Conservation (phyloP, 2,113 vertebrate genomes). For the Neoarius graeffei region DNA sequence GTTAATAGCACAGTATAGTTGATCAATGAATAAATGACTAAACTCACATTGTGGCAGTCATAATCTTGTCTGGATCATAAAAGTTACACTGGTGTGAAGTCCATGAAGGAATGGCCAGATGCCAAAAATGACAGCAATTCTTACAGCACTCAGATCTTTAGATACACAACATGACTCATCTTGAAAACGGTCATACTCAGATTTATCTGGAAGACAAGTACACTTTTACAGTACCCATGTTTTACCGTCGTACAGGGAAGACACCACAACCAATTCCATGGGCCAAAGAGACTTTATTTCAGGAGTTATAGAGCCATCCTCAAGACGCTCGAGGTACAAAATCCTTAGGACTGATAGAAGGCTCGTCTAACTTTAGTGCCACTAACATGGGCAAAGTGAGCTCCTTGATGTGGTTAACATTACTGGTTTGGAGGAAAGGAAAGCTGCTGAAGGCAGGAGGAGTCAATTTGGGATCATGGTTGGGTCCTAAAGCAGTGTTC, state of each 20-base stretch:
- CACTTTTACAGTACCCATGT: not conserved
- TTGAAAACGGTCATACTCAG: not conserved
- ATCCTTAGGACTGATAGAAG: slow-evolving; percentile 72
- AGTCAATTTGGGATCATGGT: slow-evolving; percentile 39
- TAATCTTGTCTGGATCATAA: not conserved
- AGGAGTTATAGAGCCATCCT: slow-evolving; percentile 63
- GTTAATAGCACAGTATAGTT: not conserved
- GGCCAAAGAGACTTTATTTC: slow-evolving; percentile 66
- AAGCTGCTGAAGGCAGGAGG: slow-evolving; percentile 43
- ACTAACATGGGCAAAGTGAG: slow-evolving; percentile 57
- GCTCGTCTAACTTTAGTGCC: slow-evolving; percentile 70
- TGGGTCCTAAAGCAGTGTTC: slow-evolving; percentile 60
- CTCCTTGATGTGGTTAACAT: slow-evolving; percentile 59
- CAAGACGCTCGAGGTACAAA: slow-evolving; percentile 60
- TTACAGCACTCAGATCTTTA: not conserved
- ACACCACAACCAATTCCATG: slow-evolving; percentile 51
- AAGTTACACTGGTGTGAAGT: not conserved
- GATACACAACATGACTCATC: not conserved
- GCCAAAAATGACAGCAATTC: not conserved
- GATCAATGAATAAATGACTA: not conserved
- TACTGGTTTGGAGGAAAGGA: slow-evolving; percentile 50
- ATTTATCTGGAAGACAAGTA: not conserved
- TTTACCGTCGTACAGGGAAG: not conserved
- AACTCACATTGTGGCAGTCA: not conserved
- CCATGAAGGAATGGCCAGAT: not conserved